Evolutionary conservation across 35 echinoderm and acorn worm genomes (phyloP).

Genomic region (Stichopus chloronotus): DNA sequence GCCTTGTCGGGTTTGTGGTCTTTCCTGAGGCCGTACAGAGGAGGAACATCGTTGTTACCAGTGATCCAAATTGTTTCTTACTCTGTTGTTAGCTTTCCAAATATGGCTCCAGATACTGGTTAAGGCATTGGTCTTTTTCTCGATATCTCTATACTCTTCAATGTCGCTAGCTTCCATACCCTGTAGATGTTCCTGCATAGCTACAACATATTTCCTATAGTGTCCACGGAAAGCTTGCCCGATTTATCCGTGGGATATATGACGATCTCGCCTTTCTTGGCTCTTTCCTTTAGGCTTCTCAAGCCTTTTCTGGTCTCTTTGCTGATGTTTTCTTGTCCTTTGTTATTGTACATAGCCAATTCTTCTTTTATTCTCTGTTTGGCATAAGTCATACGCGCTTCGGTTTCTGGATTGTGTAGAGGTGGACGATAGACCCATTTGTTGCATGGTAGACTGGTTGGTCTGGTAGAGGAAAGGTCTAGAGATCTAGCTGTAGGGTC

Average conservation of each 20-base stretch:
- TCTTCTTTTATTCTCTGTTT: background rate
- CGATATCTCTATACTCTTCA: conserved; percentile 27
- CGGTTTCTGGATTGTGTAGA: background rate
- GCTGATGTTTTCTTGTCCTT: conserved; percentile 40
- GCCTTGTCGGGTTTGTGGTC: conserved; percentile 28
- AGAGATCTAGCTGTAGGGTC: background rate
- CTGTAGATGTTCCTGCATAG: conserved; percentile 39
- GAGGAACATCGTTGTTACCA: conserved; percentile 45
- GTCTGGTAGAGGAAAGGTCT: background rate
- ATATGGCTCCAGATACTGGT: conserved; percentile 22
- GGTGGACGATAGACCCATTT: conserved; percentile 4
- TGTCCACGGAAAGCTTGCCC: conserved; percentile 32
- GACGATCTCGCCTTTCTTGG: conserved; percentile 16
- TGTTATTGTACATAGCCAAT: background rate
- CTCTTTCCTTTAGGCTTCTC: conserved; percentile 24
- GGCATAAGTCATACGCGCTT: background rate
- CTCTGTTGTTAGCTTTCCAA: conserved; percentile 31
- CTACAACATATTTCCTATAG: background rate
- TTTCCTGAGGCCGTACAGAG: conserved; percentile 36
- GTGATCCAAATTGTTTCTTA: conserved; percentile 38
- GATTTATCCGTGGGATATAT: conserved; percentile 50
- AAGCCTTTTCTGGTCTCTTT: background rate
- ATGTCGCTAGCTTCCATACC: conserved; percentile 34
- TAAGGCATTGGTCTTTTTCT: conserved; percentile 27
- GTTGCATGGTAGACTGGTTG: conserved; percentile 18